Evolutionary conservation across 2,113 vertebrate genomes (phyloP).

Genomic region (Sceloporus tristichus): DNA sequence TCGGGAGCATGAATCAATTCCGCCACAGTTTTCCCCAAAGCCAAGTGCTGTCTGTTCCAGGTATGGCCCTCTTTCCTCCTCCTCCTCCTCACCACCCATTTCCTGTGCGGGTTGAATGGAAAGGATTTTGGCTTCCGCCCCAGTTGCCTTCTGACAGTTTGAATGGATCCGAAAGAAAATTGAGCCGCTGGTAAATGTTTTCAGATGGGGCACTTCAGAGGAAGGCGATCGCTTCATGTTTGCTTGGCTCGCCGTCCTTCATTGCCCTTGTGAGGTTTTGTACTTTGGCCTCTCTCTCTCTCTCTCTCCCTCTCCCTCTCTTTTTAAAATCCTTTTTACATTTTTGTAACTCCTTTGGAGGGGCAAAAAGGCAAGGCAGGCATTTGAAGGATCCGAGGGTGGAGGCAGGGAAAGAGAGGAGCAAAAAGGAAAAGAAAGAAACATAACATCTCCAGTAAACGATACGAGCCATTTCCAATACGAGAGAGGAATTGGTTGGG

Average conservation of each 20-base stretch:
- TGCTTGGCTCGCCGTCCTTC: not conserved
- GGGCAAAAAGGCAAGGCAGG: too few relatives aligned
- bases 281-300: not conserved
- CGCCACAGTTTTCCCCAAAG: not conserved
- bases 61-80: not conserved
- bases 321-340: not conserved
- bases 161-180: constrained; percentile 27
- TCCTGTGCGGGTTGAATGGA: not conserved
- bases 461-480: too few relatives aligned
- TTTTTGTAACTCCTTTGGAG: constrained; percentile 25
- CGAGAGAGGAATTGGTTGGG: too few relatives aligned
- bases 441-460: too few relatives aligned
- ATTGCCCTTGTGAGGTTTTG: not conserved
- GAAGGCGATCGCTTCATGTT: not conserved
- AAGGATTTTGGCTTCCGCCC: not conserved
- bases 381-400: too few relatives aligned
- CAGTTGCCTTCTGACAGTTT: constrained; percentile 12
- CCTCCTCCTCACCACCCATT: not conserved
- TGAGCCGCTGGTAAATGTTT: constrained; percentile 36
- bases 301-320: too few relatives aligned
- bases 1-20: too few relatives aligned
- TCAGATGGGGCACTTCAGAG: constrained; percentile 35
- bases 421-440: too few relatives aligned
- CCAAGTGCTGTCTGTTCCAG: not conserved
- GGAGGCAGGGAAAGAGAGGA: too few relatives aligned